Base-by-base conservation (phyloP, 2,797 vertebrate species). In the Pogoniulus pusillus region DNA sequence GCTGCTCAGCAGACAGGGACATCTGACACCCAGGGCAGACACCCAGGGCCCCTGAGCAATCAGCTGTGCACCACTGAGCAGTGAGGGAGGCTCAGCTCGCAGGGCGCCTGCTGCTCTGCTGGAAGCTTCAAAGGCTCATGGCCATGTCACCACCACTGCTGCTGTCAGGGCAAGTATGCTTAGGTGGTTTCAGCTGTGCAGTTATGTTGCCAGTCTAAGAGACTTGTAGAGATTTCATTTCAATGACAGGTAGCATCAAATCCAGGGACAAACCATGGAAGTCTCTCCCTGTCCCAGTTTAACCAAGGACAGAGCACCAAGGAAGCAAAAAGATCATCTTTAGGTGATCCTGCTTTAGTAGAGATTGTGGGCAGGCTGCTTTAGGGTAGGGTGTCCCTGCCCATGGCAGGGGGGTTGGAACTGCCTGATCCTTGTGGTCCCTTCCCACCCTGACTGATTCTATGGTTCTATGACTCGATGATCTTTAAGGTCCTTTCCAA, bases 21-120 rank as follows among this genome's bases (percentile, higher is more conserved):
- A 72, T 26, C 16, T 5, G 14, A 83, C 23, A 45, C 39, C 15
- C 13, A 13, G 12, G 0, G 0, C 54, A 34, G 68, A 63, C 49
- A 51, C 16, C 34, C 47, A 30, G 47, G 27, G 71, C 49, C 19
- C 29, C 49, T 66, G n/a, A 72, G 39, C 30, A 39, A 60, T 43
- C 51, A 82, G 58, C 29, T 77, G 3, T 16, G 58, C 54, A 66
- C 39, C 10, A 3, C 37, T 45, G 75, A 63, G 63, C 59, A 86
- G 51, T 4, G 16, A 2, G 7, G 35, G 39, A 65, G 45, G 9
- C 0, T 17, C 30, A 63, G 74, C 59, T 76, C 73, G 55, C 2
- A 1, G 14, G 23, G 11, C 6, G 16, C 6, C 19, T 43, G 15
- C 4, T n/a, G 12, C 58, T 55, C 6, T 1, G 16, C 1, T 45